Evolutionary conservation across 2,797 vertebrate species (phyloP), one percentile per base, ranked within the genome.

Genomic region (Anisognathus igniventris): DNA sequence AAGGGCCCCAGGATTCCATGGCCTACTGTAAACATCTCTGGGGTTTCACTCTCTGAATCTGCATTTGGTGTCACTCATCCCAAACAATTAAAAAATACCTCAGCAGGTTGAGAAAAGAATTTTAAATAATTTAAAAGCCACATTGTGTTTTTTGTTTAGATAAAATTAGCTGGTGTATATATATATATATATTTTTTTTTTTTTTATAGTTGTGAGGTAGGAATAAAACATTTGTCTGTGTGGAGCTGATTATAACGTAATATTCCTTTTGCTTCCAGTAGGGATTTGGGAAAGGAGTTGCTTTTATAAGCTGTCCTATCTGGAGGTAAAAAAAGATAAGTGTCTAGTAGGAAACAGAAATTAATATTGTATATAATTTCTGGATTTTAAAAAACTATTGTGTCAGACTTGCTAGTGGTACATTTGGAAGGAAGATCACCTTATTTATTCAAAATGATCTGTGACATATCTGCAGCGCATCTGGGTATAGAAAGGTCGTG

Each of bases 151-250:
- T 83, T 88, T 82, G 45, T 58, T 82, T 83, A 87, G 70, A 45
- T 40, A 82, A 47, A 86, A 86, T 58, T 62, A 83, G 54, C 48
- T 35, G 9, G 4, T 31, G 6, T 51, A 6, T 54, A 2, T 67
- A 17, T 64, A 20, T 33, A 14, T 53, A 31, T 56, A 9, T n/a
- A n/a, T n/a, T n/a, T 23, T 23, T 7, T 3, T 2, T 50, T 39
- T 44, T 33, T 68, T 37, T 62, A 68, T 11, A 40, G 25, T 77
- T 66, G 14, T 48, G 33, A 61, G 25, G 45, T 88, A 79, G 57
- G 44, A 94, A 91, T 90, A 84, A 95, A 91, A 84, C 76, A 78
- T 96, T 90, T 58, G 42, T 33, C 70, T 82, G 15, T 54, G 31
- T 67, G 82, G 60, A 93, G 51, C 42, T 90, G 76, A 86, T 92